Evolutionary conservation across 2,888 invertebrate species (phyloP).

Genomic region (Campoplex nolae): DNA sequence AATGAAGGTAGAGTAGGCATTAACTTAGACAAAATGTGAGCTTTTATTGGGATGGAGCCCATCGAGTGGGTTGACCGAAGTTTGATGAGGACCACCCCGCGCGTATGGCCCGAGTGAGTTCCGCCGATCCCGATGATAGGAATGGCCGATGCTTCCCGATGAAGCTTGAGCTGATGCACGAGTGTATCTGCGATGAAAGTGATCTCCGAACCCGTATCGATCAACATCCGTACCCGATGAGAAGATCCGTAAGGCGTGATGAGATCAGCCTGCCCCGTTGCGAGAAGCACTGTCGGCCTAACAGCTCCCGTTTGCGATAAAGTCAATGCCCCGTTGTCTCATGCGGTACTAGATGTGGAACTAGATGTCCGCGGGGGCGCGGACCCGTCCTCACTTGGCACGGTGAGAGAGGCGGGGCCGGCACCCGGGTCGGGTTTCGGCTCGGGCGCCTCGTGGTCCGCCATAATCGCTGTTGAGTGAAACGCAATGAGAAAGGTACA

Average conservation of each 20-base stretch:
- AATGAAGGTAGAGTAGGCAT: slow-evolving; percentile 43
- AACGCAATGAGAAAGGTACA: too few relatives aligned
- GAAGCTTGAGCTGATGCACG: slow-evolving; percentile 24
- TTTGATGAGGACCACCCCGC: background rate
- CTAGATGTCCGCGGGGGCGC: background rate
- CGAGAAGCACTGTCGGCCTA: slow-evolving; percentile 34
- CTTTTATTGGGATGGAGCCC: background rate
- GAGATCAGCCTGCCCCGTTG: slow-evolving; percentile 3
- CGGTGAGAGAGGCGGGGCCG: too few relatives aligned
- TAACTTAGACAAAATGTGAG: slow-evolving; percentile 34
- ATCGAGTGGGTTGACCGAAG: background rate
- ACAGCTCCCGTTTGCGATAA: background rate
- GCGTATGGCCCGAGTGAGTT: slow-evolving; percentile 10
- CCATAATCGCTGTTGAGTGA: too few relatives aligned
- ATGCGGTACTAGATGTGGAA: slow-evolving; percentile 8
- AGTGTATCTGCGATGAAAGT: slow-evolving; percentile 31
- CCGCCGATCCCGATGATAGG: slow-evolving; percentile 43
- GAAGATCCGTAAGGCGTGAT: background rate
- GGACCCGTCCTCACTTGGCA: background rate
- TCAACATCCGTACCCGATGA: slow-evolving; percentile 33
- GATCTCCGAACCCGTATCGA: slow-evolving; percentile 52
- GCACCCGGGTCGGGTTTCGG: too few relatives aligned
- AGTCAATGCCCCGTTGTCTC: slow-evolving; percentile 9
- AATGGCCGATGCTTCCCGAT: background rate
- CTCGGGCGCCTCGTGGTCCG: too few relatives aligned